Evolutionary conservation across 1,140 invertebrate species (phyloP).

Genomic region (Conus ventricosus): DNA sequence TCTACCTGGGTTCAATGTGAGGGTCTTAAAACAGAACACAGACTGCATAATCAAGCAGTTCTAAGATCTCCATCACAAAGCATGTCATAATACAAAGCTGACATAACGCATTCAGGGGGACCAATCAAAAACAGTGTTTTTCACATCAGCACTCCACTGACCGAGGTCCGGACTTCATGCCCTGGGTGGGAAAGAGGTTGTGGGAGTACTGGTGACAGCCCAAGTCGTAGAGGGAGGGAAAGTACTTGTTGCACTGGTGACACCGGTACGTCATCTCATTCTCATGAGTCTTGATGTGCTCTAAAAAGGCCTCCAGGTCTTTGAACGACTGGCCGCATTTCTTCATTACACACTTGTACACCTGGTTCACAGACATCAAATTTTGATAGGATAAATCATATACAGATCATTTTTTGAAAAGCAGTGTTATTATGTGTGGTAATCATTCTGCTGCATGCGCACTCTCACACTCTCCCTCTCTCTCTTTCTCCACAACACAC

Average conservation of each 20-base stretch:
- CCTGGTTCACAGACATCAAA: conserved; percentile 69
- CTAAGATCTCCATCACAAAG: too few relatives aligned
- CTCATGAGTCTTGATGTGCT: conserved; percentile 79
- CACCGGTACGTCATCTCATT: conserved; percentile 80
- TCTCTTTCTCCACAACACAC: too few relatives aligned
- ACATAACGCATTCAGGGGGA: too few relatives aligned
- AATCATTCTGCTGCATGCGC: too few relatives aligned
- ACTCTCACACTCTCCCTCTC: too few relatives aligned
- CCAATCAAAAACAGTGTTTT: background rate
- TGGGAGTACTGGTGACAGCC: conserved; percentile 81
- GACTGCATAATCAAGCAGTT: too few relatives aligned
- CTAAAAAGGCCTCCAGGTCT: conserved; percentile 81
- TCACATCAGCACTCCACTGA: conserved; percentile 53
- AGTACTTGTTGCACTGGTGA: conserved; percentile 80
- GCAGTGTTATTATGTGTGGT: too few relatives aligned
- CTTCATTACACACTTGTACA: conserved; percentile 82
- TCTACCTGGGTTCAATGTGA: too few relatives aligned
- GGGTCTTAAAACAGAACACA: too few relatives aligned
- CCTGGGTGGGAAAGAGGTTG: conserved; percentile 75
- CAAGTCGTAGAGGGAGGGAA: conserved; percentile 79
- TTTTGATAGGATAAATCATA: too few relatives aligned
- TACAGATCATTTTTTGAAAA: too few relatives aligned
- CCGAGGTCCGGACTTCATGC: conserved; percentile 73
- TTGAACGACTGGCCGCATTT: conserved; percentile 80
- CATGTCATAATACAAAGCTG: too few relatives aligned